phyloP scores from a whole-genome alignment of 2,113 vertebrate genomes.

The Speoplatyrhinus poulsoni region DNA sequence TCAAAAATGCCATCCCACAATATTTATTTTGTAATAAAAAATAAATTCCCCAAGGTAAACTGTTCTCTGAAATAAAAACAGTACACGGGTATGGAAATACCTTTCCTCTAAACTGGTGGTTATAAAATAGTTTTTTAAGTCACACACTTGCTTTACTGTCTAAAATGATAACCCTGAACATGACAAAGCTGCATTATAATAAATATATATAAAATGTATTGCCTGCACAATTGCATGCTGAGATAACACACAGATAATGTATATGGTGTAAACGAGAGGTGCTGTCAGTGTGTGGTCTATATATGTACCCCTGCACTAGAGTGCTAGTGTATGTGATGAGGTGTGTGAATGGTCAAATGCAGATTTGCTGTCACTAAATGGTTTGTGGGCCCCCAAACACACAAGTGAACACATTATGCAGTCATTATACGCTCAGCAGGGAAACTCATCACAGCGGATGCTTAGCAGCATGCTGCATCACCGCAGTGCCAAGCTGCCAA shows the following conservation, averaged over 20 bases:
- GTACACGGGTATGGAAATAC: too few species aligned
- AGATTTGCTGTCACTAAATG: background rate
- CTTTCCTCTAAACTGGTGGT: too few species aligned
- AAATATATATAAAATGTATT: too few species aligned
- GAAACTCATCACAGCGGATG: constrained; percentile 15
- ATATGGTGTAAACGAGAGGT: background rate
- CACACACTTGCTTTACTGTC: too few species aligned
- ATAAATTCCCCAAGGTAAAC: too few species aligned
- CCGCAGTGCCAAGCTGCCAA: constrained; percentile 26
- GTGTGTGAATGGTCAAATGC: too few species aligned
- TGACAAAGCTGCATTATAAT: background rate
- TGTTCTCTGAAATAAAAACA: too few species aligned
- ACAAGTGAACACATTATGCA: constrained; percentile 5
- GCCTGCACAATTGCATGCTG: background rate
- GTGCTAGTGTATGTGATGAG: background rate
- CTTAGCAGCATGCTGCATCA: constrained; percentile 20
- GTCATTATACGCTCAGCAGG: constrained; percentile 20
- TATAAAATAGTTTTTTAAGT: too few species aligned
- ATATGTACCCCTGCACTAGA: background rate
- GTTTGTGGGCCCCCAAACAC: constrained; percentile 7
- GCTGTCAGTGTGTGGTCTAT: background rate
- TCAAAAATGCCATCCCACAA: too few species aligned
- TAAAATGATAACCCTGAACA: background rate
- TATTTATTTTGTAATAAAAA: too few species aligned
- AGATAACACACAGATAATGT: background rate